Conservation (phyloP, 2,797 vertebrate species). For the Myiothlypis chrysogaster region DNA sequence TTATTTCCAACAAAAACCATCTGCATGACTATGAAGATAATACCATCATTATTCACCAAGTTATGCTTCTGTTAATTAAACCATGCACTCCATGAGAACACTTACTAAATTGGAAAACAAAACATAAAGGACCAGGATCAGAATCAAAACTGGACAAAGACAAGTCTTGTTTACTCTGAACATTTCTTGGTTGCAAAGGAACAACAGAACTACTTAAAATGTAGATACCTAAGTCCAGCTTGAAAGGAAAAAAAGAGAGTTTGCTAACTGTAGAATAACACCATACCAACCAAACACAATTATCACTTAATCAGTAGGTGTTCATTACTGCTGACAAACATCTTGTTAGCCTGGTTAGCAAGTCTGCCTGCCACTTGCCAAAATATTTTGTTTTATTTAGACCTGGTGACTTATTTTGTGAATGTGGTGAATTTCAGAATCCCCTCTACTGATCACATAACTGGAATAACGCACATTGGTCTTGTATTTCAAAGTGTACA, state of each 20-base stretch:
- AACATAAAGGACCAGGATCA: neutral
- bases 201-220: neutral
- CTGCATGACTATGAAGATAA: neutral
- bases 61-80: neutral
- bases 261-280: slow-evolving; percentile 11
- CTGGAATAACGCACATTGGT: slow-evolving; percentile 5
- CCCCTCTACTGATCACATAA: slow-evolving; percentile 2
- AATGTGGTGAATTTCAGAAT: slow-evolving; percentile 40
- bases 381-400: slow-evolving; percentile 67
- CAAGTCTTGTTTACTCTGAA: neutral
- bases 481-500: slow-evolving; percentile 55
- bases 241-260: neutral
- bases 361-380: slow-evolving; percentile 61
- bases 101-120: slow-evolving; percentile 24
- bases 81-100: neutral
- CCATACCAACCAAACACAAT: neutral
- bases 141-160: neutral
- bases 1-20: neutral
- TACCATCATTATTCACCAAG: neutral
- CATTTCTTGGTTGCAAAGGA: neutral
- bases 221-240: neutral
- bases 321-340: slow-evolving; percentile 23
- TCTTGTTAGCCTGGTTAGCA: slow-evolving; percentile 47
- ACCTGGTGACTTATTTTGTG: slow-evolving; percentile 41
- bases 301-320: slow-evolving; percentile 27